A percentile compares a stretch with the other conserved stretches of the same genome.
These are phyloP conservation scores for Spicauda simplicius DNA, from an alignment of 2,888 invertebrate genomes.

Conservation along the genomic window DNA sequence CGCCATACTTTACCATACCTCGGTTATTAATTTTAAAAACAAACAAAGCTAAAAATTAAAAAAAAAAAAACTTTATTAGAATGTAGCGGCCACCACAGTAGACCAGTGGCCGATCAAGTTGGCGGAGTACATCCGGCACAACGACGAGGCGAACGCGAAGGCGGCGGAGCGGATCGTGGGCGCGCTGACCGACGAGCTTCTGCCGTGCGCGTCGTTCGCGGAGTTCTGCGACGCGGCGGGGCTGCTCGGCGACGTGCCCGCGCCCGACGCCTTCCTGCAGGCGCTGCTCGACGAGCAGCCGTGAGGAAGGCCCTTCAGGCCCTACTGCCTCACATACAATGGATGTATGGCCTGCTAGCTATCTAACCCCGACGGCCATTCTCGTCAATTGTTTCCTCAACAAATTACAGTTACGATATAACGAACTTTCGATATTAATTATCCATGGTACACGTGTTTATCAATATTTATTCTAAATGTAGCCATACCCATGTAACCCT, in stretches of 20 bases:
- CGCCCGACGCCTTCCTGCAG: conserved; percentile 83
- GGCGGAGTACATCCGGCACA: conserved; percentile 97
- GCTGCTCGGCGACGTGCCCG: conserved; percentile 88
- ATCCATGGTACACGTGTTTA: conserved; percentile 1
- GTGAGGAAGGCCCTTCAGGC: conserved; percentile 58
- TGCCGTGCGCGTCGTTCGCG: conserved; percentile 94
- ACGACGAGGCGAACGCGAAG: conserved; percentile 95
- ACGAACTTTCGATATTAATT: neutral
- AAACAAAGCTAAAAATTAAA: neutral
- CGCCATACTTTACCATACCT: no score
- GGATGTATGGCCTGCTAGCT: conserved; percentile 66
- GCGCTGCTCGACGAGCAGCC: conserved; percentile 66
- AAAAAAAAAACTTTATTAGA: conserved; percentile 67
- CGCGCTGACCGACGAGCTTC: conserved; percentile 93
- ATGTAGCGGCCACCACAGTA: conserved; percentile 87
- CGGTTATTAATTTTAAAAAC: no score
- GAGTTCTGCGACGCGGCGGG: conserved; percentile 98
- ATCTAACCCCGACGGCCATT: conserved; percentile 13
- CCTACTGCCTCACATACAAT: conserved; percentile 62
- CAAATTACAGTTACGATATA: neutral
- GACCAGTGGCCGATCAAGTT: conserved; percentile 96
- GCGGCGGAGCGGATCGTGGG: conserved; percentile 93
- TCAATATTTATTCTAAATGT: conserved; percentile 20
- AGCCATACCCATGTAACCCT: conserved; percentile 7
- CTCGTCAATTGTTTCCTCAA: neutral